phyloP scores from a whole-genome alignment of 2,888 invertebrate genomes.

The Himalopsyche anomala region DNA sequence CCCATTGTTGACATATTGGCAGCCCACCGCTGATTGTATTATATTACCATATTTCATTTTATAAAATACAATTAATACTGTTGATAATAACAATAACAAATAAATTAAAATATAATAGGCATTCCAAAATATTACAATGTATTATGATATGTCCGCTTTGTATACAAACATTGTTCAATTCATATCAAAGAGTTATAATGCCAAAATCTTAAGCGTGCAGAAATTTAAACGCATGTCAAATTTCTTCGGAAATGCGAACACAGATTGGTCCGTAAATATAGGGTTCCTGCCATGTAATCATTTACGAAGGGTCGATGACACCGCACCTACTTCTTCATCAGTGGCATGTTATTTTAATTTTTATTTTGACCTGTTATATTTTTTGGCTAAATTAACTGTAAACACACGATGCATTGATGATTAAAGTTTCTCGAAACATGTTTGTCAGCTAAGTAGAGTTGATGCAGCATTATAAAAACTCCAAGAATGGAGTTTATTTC shows the following conservation, averaged over 20 bases:
- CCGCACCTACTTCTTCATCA: neutral
- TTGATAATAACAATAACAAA: too few relatives aligned
- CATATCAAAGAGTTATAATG: too few relatives aligned
- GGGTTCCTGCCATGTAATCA: constrained; percentile 1
- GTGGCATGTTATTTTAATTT: constrained; percentile 29
- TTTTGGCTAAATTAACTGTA: constrained; percentile 25
- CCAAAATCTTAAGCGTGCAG: neutral
- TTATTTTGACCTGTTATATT: constrained; percentile 26
- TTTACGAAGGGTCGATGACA: constrained; percentile 13
- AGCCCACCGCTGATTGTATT: too few relatives aligned
- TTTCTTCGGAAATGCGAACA: neutral
- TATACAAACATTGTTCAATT: too few relatives aligned
- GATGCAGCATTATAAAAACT: too few relatives aligned
- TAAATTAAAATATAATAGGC: too few relatives aligned
- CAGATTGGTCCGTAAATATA: constrained; percentile 30
- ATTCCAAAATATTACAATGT: too few relatives aligned
- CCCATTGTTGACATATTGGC: too few relatives aligned
- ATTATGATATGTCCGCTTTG: too few relatives aligned
- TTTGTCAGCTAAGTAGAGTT: neutral
- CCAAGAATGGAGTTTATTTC: too few relatives aligned
- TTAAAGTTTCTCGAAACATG: neutral
- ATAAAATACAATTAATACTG: too few relatives aligned
- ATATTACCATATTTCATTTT: too few relatives aligned
- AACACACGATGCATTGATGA: constrained; percentile 25
- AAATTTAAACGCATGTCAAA: constrained; percentile 22